phyloP scores from a whole-genome alignment of 1,140 invertebrate genomes.

The Conopomorpha cramerella region DNA sequence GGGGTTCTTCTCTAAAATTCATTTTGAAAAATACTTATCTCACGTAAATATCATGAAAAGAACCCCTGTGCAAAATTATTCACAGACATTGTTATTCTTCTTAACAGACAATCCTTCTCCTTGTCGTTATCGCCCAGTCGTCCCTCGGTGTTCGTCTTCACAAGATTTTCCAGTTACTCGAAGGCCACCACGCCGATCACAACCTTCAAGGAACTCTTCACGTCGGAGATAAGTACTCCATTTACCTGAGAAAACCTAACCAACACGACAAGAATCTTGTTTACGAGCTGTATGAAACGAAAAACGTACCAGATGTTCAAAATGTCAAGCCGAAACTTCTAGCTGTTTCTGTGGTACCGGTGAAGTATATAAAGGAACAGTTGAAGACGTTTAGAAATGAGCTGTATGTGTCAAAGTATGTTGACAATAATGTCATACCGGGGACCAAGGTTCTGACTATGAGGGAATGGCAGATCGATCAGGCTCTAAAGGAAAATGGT shows the following conservation, averaged over 20 bases:
- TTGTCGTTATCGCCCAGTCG: no score
- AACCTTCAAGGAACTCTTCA: constrained; percentile 31
- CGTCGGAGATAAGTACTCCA: constrained; percentile 31
- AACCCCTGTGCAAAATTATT: no score
- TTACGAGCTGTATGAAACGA: constrained; percentile 38
- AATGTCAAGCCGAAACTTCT: constrained; percentile 23
- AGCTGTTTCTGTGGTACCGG: constrained; percentile 34
- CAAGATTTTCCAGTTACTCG: constrained; percentile 33
- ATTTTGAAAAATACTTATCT: no score
- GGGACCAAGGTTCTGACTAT: constrained; percentile 32
- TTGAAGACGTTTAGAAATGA: constrained; percentile 26
- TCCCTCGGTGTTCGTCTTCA: constrained; percentile 37
- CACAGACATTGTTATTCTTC: no score
- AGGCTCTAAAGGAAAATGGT: constrained; percentile 13
- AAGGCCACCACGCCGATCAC: constrained; percentile 32
- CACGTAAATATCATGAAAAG: no score
- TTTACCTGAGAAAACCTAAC: constrained; percentile 27
- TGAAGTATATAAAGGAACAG: constrained; percentile 34
- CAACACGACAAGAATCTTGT: constrained; percentile 30
- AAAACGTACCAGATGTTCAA: constrained; percentile 15
- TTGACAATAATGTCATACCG: constrained; percentile 25
- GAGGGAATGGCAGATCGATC: constrained; percentile 41
- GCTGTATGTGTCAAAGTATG: constrained; percentile 31
- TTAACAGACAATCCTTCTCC: no score
- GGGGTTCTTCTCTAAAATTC: no score